Evolutionary conservation across 2,797 vertebrate genomes (phyloP).

Genomic region (Sebastes hubbsi): DNA sequence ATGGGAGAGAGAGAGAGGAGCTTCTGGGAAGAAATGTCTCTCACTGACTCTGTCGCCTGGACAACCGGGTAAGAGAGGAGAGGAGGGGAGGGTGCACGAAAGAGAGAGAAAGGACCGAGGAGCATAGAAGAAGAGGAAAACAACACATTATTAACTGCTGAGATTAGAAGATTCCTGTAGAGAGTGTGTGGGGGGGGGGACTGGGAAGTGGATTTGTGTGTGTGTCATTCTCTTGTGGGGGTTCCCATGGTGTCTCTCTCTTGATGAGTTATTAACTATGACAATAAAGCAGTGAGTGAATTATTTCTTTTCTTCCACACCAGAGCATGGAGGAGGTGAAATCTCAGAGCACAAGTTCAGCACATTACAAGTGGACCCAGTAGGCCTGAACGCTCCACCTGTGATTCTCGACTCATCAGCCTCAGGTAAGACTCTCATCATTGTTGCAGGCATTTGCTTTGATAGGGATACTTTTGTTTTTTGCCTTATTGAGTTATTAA

Average conservation of each 20-base stretch:
- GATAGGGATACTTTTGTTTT: constrained; percentile 3
- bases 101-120: constrained; percentile 52
- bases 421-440: constrained; percentile 70
- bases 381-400: constrained; percentile 70
- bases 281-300: constrained; percentile 58
- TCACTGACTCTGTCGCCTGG: constrained; percentile 80
- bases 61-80: constrained; percentile 79
- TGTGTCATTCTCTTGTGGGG: constrained; percentile 34
- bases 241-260: constrained; percentile 27
- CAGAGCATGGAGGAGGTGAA: constrained; percentile 58
- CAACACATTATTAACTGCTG: constrained; percentile 58
- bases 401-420: constrained; percentile 51
- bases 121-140: constrained; percentile 58
- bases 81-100: constrained; percentile 56
- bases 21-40: constrained; percentile 77
- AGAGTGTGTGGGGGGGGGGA: constrained; percentile 10
- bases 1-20: constrained; percentile 69
- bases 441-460: not conserved
- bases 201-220: constrained; percentile 26
- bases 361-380: constrained; percentile 60
- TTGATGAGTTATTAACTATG: constrained; percentile 69
- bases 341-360: constrained; percentile 70
- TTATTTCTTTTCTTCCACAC: constrained; percentile 23
- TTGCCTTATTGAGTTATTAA: not conserved
- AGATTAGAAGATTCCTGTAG: constrained; percentile 58